Evolutionary conservation across 2,113 vertebrate genomes (phyloP).

Genomic region (Micromys minutus): DNA sequence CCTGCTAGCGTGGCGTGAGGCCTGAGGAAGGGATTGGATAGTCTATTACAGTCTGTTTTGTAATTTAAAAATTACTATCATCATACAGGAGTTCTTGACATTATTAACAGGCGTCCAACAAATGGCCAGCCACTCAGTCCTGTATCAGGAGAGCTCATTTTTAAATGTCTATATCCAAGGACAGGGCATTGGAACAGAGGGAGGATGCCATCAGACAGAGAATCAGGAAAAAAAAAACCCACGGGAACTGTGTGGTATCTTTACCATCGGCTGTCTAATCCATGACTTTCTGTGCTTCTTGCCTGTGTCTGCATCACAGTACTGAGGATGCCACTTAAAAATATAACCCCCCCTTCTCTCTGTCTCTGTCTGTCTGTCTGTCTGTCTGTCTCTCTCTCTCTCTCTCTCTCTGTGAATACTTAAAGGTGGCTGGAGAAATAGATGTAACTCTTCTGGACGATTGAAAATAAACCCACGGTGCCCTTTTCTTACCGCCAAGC

Average conservation of each 20-base stretch:
- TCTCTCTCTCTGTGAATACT: too few relatives aligned
- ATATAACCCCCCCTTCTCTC: too few relatives aligned
- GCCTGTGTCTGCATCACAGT: neutral
- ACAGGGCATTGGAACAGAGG: neutral
- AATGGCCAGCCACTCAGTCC: neutral
- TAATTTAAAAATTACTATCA: neutral
- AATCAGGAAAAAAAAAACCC: neutral
- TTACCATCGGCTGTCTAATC: neutral
- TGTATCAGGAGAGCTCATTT: neutral
- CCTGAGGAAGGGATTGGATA: neutral
- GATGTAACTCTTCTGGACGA: neutral
- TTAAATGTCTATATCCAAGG: slow-evolving; percentile 38
- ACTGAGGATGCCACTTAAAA: neutral
- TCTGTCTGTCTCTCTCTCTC: too few relatives aligned
- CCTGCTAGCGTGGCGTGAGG: neutral
- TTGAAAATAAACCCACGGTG: neutral
- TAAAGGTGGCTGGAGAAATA: neutral
- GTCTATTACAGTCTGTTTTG: neutral
- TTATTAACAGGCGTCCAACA: neutral
- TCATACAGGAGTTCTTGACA: too few relatives aligned
- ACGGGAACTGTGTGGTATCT: neutral
- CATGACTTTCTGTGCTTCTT: neutral
- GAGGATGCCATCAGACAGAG: neutral
- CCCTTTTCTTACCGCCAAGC: neutral
- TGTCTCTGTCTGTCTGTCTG: too few relatives aligned